These are phyloP conservation scores for Erebia aethiops DNA, from an alignment of 2,888 invertebrate genomes.

Conservation along the genomic window DNA sequence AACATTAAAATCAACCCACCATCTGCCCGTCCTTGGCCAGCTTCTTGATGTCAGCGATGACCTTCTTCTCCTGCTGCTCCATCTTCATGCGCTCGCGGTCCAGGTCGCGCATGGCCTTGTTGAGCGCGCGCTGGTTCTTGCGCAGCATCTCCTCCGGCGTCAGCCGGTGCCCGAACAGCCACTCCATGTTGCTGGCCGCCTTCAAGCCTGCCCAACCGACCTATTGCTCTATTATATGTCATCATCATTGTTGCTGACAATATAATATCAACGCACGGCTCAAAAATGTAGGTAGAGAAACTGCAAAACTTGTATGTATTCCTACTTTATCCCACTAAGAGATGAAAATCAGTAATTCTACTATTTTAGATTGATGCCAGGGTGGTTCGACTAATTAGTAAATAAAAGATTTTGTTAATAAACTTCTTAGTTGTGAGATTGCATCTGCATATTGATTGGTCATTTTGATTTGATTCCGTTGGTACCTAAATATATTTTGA, in stretches of 20 bases:
- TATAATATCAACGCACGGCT: too few species aligned
- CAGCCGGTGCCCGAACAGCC: slow-evolving; percentile 97
- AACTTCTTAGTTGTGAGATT: too few species aligned
- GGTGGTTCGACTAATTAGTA: too few species aligned
- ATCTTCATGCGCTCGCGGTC: slow-evolving; percentile 96
- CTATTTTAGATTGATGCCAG: too few species aligned
- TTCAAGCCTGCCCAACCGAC: slow-evolving; percentile 39
- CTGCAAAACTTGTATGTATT: too few species aligned
- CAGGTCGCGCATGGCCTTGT: slow-evolving; percentile 98
- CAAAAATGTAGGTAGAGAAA: too few species aligned
- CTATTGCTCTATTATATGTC: not conserved
- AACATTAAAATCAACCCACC: slow-evolving; percentile 79
- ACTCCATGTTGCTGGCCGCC: slow-evolving; percentile 86
- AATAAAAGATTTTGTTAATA: too few species aligned
- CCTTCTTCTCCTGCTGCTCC: slow-evolving; percentile 99
- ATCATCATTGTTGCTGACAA: too few species aligned
- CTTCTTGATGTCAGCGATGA: slow-evolving; percentile 98
- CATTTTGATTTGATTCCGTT: too few species aligned
- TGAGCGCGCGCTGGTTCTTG: slow-evolving; percentile 98
- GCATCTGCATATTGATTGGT: too few species aligned
- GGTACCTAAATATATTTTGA: not conserved
- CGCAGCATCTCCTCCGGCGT: slow-evolving; percentile 99
- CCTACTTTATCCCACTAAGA: too few species aligned
- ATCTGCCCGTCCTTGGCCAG: slow-evolving; percentile 99
- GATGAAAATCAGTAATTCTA: too few species aligned